Evolutionary conservation across 2,797 vertebrate genomes (phyloP).

Genomic region (Parauchenoglanis punctatus): DNA sequence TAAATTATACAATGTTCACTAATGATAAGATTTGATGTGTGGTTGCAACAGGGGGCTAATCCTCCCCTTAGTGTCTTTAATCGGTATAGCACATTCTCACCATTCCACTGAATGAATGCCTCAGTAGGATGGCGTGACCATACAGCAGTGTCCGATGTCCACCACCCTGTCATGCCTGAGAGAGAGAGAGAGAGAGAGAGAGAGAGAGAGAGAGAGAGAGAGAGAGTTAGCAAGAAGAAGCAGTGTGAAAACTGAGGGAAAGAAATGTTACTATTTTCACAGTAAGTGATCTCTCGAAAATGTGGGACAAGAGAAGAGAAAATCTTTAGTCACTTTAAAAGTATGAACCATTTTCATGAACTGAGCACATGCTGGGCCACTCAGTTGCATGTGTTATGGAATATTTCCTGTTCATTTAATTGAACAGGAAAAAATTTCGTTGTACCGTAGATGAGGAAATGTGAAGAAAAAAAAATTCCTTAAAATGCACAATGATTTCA

Average conservation of each 20-base stretch:
- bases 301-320: background rate
- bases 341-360: constrained; percentile 51
- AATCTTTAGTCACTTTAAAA: background rate
- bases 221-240: constrained; percentile 22
- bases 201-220: constrained; percentile 31
- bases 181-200: constrained; percentile 45
- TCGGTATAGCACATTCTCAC: constrained; percentile 74
- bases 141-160: constrained; percentile 96
- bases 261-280: constrained; percentile 30
- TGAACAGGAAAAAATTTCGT: constrained; percentile 67
- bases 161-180: constrained; percentile 90
- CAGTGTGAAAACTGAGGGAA: constrained; percentile 10
- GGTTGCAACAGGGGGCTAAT: constrained; percentile 48
- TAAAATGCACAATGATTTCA: constrained; percentile 1
- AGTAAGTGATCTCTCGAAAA: background rate
- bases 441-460: constrained; percentile 71
- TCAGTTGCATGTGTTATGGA: constrained; percentile 50
- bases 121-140: constrained; percentile 94
- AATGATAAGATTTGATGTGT: constrained; percentile 37
- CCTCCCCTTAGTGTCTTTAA: constrained; percentile 46
- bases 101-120: constrained; percentile 97
- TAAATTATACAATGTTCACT: constrained; percentile 9
- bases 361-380: constrained; percentile 49
- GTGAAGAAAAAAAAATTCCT: constrained; percentile 39
- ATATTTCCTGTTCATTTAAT: constrained; percentile 62